These are phyloP conservation scores for Tanypteryx hageni DNA, from an alignment of 2,888 invertebrate genomes.

Conservation along the genomic window DNA sequence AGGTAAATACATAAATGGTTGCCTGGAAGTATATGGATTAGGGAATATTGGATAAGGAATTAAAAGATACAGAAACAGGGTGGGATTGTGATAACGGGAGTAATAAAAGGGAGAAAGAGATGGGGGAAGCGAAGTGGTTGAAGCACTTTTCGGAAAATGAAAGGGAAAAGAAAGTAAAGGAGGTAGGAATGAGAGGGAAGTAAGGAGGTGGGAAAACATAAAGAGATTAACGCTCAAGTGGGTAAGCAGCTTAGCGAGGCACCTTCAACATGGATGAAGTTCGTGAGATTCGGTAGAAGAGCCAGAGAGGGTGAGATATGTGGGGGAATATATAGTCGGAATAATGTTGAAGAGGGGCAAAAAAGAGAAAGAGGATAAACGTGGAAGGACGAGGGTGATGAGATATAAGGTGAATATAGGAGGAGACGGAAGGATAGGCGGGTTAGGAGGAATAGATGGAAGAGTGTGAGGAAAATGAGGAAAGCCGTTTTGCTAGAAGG, in stretches of 20 bases:
- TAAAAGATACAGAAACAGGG: neutral
- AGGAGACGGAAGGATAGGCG: neutral
- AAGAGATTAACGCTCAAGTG: slow-evolving; percentile 47
- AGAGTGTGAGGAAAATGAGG: neutral
- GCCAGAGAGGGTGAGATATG: neutral
- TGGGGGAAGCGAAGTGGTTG: too few relatives aligned
- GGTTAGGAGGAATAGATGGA: neutral
- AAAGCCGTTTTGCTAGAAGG: neutral
- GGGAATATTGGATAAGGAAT: slow-evolving; percentile 44
- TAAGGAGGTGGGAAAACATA: slow-evolving; percentile 46
- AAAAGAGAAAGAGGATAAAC: too few relatives aligned
- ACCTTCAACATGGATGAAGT: slow-evolving; percentile 44
- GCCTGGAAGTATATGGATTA: neutral
- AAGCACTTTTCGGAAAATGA: neutral
- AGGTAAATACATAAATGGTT: neutral
- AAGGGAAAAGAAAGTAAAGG: neutral
- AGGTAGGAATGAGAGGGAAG: neutral
- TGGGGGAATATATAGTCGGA: neutral
- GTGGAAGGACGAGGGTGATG: neutral
- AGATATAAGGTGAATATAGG: neutral
- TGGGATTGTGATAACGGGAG: too few relatives aligned
- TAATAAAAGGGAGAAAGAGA: too few relatives aligned
- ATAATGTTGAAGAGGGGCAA: too few relatives aligned
- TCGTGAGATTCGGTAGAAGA: neutral
- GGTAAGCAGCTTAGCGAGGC: slow-evolving; percentile 41